Conservation (phyloP, 2,113 vertebrate genomes). For the Tachysurus vachellii region DNA sequence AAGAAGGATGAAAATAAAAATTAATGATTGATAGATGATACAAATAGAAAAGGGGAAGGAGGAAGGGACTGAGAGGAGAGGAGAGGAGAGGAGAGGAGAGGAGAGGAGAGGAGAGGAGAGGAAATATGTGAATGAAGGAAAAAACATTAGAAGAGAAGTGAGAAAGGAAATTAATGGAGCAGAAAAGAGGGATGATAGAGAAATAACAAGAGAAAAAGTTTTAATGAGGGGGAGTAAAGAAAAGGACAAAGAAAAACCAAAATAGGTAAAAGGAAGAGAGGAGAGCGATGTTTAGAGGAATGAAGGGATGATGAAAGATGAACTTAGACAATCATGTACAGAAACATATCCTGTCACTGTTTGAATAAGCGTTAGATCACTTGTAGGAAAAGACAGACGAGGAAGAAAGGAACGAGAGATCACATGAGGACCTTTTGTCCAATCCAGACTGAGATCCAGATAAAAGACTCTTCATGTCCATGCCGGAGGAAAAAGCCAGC, state of each 20-base stretch:
- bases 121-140: not conserved
- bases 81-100: not conserved
- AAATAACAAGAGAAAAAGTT: not conserved
- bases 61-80: not conserved
- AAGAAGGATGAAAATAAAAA: not conserved
- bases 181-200: not conserved
- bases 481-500: not conserved
- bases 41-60: not conserved
- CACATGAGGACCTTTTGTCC: not conserved
- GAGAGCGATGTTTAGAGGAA: not conserved
- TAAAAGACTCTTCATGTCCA: constrained; percentile 1
- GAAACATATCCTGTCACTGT: not conserved
- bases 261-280: not conserved
- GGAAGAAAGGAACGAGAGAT: not conserved
- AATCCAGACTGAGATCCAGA: not conserved
- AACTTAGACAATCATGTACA: constrained; percentile 1
- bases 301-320: not conserved
- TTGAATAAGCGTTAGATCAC: not conserved
- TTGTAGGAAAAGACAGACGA: not conserved
- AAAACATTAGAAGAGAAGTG: not conserved
- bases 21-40: not conserved
- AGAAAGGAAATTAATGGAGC: not conserved
- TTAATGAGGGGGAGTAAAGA: not conserved
- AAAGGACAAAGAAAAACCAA: not conserved
- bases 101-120: not conserved